Base-by-base conservation (phyloP, 2,888 invertebrate species). In the Taphrorychus bicolor region DNA sequence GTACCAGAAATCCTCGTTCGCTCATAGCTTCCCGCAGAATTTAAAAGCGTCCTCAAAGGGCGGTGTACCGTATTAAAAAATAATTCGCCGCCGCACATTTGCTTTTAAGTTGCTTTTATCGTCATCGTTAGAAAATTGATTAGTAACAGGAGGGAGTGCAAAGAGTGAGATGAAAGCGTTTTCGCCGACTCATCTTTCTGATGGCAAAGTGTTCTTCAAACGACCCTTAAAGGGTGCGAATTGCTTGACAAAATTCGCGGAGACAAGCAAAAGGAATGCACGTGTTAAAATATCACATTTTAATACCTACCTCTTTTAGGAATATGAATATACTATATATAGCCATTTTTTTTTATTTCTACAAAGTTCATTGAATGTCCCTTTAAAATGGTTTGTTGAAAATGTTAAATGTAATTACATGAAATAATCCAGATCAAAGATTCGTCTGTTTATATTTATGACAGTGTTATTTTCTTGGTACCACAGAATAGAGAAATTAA, bases 61-160 rank as follows among this genome's bases (percentile, higher is more conserved):
- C n/a, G n/a, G 32, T 11, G 45, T 14, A 5, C 5, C 45, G 32
- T 54, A 54, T 54, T 54, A 54, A 54, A n/a, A 54, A 54, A 54
- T 54, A 54, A 54, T 54, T 54, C 18, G 45, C 45, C 14, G 16
- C 45, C 14, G 17, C 16, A 14, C 23, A 18, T 14, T 65, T 65
- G 59, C 65, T 59, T 65, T 65, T 65, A 65, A 65, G 65, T 59
- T 54, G 65, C 65, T 65, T 59, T 59, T 65, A 65, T 65, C 64
- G 64, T 21, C 32, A n/a, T n/a, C 32, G 32, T 32, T 32, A 51
- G 65, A 22, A 54, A 65, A 65, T 65, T 65, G 65, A 65, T 65
- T 65, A 65, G 65, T 65, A 58, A 53, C 52, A 48, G 58, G 18
- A 42, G 54, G 21, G 16, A 5, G 45, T 7, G 14, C 14, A 32